Conservation (phyloP, 2,113 vertebrate genomes). For the Campylomormyrus tamandua region DNA sequence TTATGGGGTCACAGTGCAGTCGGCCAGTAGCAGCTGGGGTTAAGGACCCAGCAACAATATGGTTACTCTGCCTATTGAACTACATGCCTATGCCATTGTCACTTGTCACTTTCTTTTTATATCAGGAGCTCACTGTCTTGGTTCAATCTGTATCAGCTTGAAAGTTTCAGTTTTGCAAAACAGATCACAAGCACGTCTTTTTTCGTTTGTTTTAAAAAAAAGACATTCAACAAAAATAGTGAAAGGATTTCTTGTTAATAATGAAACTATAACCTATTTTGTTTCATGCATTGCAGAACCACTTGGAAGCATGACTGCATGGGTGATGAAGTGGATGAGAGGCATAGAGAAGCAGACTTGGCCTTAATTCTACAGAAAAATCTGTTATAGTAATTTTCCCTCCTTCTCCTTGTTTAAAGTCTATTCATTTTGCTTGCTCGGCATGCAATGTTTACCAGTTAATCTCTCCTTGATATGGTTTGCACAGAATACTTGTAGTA, state of each 20-base stretch:
- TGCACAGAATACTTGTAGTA: not conserved
- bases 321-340: not conserved
- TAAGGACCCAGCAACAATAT: not conserved
- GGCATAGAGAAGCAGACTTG: not conserved
- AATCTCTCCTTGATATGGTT: not conserved
- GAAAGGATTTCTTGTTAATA: not conserved
- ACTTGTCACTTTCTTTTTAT: not conserved
- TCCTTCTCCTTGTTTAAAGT: not conserved
- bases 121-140: not conserved
- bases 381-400: not conserved
- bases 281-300: not conserved
- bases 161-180: not conserved
- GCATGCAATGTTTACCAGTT: not conserved
- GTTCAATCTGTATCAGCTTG: not conserved
- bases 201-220: not conserved
- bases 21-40: not conserved
- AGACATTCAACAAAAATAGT: not conserved
- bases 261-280: not conserved
- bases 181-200: not conserved
- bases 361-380: not conserved
- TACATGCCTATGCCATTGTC: not conserved
- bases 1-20: not conserved
- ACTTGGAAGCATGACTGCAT: not conserved
- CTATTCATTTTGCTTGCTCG: not conserved
- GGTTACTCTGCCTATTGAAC: not conserved